Conservation (phyloP, 2,888 invertebrate species). For the Matsumyia berberina region DNA sequence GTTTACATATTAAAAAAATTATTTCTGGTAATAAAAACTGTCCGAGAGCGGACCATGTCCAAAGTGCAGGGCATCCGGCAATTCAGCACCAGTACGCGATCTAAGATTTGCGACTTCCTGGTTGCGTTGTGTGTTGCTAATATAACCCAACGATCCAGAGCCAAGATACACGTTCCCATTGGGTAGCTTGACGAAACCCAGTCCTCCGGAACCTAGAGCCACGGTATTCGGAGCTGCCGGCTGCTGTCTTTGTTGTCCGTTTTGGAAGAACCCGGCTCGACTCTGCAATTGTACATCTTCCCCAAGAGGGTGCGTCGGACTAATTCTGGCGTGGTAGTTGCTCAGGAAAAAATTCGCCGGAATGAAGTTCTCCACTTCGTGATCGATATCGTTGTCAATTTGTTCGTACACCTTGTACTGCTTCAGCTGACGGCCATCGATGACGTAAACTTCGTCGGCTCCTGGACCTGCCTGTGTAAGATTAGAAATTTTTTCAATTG, state of each 20-base stretch:
- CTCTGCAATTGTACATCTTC: conserved; percentile 52
- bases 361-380: conserved; percentile 80
- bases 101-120: conserved; percentile 81
- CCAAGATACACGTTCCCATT: conserved; percentile 84
- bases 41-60: conserved; percentile 82
- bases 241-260: conserved; percentile 60
- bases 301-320: conserved; percentile 76
- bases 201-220: conserved; percentile 83
- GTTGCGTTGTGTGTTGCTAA: conserved; percentile 81
- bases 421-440: conserved; percentile 82
- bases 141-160: conserved; percentile 84
- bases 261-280: conserved; percentile 35
- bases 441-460: conserved; percentile 78
- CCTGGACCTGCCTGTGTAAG: conserved; percentile 49
- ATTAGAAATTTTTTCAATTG: conserved; percentile 33
- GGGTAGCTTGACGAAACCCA: conserved; percentile 83
- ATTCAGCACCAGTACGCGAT: conserved; percentile 80
- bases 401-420: conserved; percentile 84
- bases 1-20: not conserved
- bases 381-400: conserved; percentile 82
- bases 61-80: conserved; percentile 82
- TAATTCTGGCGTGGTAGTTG: conserved; percentile 79
- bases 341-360: conserved; percentile 79
- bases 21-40: conserved; percentile 42
- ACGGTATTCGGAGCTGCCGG: conserved; percentile 78